Percentiles rank a stretch among this genome's conserved stretches.
Evolutionary conservation across 1,140 invertebrate species (phyloP).

Genomic region (Maconellicoccus hirsutus): DNA sequence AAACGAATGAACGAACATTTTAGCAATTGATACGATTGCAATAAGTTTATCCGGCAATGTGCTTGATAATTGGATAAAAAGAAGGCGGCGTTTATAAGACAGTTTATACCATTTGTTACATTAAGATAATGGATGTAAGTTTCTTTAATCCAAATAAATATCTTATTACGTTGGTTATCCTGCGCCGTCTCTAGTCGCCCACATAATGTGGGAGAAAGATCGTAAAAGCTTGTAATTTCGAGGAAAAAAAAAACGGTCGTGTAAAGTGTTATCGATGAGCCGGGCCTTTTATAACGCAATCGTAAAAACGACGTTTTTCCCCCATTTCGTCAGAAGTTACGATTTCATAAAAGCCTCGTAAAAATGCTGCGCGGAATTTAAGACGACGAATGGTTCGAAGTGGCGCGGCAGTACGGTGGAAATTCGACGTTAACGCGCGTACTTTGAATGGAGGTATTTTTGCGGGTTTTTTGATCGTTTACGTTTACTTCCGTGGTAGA

Average conservation of each 20-base stretch:
- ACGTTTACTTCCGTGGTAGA: neutral
- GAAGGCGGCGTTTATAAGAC: neutral
- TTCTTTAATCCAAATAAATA: constrained; percentile 10
- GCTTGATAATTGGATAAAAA: neutral
- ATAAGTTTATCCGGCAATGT: neutral
- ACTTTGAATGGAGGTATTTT: too few species aligned
- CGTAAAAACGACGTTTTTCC: constrained; percentile 3
- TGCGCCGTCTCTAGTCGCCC: neutral
- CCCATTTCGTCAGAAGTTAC: neutral
- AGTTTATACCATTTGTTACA: neutral
- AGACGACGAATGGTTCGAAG: too few species aligned
- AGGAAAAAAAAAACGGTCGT: neutral
- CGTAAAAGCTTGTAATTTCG: constrained; percentile 3
- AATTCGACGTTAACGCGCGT: too few species aligned
- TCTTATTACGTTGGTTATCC: neutral
- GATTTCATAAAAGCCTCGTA: neutral
- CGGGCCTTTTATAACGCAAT: neutral
- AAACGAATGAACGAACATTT: neutral
- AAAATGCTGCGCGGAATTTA: neutral
- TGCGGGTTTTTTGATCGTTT: neutral
- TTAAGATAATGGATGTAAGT: constrained; percentile 9
- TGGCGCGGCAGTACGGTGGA: too few species aligned
- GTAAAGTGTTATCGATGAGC: constrained; percentile 7
- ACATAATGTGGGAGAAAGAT: neutral
- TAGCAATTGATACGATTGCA: too few species aligned